These are phyloP conservation scores for Digitonthophagus gazella DNA, from an alignment of 2,888 invertebrate species.

Conservation along the genomic window DNA sequence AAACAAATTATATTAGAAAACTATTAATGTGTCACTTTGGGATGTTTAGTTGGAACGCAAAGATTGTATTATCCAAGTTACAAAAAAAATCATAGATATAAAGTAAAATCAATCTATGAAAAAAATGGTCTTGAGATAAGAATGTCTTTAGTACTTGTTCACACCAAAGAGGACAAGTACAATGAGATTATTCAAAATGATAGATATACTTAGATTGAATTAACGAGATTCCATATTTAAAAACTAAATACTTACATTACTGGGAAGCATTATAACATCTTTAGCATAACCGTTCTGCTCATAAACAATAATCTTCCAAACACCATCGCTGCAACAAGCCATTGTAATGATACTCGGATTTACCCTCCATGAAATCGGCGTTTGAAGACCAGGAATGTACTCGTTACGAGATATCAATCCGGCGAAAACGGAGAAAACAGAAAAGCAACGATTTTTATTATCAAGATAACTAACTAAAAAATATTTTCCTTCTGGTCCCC, in stretches of 20 bases:
- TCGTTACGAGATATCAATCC: slow-evolving; percentile 74
- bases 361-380: slow-evolving; percentile 60
- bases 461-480: slow-evolving; percentile 67
- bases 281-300: slow-evolving; percentile 23
- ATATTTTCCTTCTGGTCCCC: slow-evolving; percentile 16
- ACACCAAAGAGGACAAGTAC: no score
- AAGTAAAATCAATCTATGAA: no score
- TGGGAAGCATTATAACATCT: slow-evolving; percentile 5
- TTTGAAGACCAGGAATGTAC: slow-evolving; percentile 64
- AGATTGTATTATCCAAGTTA: no score
- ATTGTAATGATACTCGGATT: slow-evolving; percentile 7
- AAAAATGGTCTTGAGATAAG: no score
- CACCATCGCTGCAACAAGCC: slow-evolving; percentile 2
- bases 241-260: slow-evolving; percentile 11
- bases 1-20: no score
- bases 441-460: slow-evolving; percentile 62
- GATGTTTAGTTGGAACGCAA: no score
- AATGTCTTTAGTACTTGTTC: no score
- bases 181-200: no score
- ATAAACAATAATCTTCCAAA: slow-evolving; percentile 14
- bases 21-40: no score
- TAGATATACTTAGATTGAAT: background rate
- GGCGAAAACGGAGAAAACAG: slow-evolving; percentile 78
- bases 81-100: no score
- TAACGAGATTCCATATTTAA: no score